phyloP scores from a whole-genome alignment of 23 tunicate species.

The Diplosoma virens region DNA sequence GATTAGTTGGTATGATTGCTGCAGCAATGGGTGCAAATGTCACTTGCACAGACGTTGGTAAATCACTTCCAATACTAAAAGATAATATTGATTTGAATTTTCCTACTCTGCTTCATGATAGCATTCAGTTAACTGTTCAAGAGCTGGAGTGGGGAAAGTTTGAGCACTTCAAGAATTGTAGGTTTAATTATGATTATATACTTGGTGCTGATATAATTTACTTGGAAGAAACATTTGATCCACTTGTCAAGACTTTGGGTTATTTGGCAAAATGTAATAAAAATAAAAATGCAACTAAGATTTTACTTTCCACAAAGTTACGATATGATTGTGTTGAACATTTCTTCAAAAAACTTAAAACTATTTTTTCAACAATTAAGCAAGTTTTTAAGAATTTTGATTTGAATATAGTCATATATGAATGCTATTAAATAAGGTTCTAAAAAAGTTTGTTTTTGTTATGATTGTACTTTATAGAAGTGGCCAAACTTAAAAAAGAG shows the following conservation, averaged over 20 bases:
- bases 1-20: conserved; percentile 75
- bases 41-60: conserved; percentile 59
- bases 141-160: conserved; percentile 81
- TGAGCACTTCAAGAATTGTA: conserved; percentile 5
- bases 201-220: conserved; percentile 91
- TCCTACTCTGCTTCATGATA: not conserved
- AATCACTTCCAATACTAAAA: conserved; percentile 61
- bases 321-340: conserved; percentile 66
- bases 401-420: conserved; percentile 46
- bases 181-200: conserved; percentile 35
- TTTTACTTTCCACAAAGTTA: conserved; percentile 52
- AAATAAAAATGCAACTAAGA: conserved; percentile 14
- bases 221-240: conserved; percentile 53
- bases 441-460: too few species aligned
- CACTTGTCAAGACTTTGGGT: conserved; percentile 42
- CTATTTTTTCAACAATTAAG: conserved; percentile 17
- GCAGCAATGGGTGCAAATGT: conserved; percentile 73
- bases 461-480: too few species aligned
- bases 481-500: too few species aligned
- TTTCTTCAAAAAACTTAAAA: conserved; percentile 47
- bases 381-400: not conserved
- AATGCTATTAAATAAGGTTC: conserved; percentile 44
- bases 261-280: conserved; percentile 12
- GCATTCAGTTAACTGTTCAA: not conserved
- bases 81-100: conserved; percentile 61